Conservation (phyloP, 2,797 vertebrate species). For the Lagorchestes hirsutus region DNA sequence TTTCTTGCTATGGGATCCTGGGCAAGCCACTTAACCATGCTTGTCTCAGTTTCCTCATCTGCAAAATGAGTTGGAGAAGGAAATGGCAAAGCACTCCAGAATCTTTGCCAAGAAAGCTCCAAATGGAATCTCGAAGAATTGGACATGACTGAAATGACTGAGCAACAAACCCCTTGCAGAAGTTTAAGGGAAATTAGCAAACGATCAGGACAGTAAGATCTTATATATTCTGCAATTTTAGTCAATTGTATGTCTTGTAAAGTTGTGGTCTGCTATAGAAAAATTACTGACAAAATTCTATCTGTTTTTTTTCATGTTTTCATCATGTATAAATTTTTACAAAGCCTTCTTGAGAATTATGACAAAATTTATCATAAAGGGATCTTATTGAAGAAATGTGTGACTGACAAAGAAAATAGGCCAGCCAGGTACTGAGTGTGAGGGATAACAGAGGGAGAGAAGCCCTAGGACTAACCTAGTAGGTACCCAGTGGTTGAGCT, state of each 20-base stretch:
- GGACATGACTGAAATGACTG: not conserved
- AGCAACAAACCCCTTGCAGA: not conserved
- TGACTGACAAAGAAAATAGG: not conserved
- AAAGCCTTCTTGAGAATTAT: not conserved
- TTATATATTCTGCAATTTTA: not conserved
- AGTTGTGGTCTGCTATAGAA: not conserved
- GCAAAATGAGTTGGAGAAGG: not conserved
- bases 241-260: not conserved
- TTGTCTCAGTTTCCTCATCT: slow-evolving; percentile 3
- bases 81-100: too few species aligned
- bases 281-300: not conserved
- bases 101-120: not conserved
- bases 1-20: not conserved
- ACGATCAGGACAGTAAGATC: not conserved
- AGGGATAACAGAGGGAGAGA: not conserved
- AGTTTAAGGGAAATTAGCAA: not conserved
- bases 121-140: not conserved
- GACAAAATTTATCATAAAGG: not conserved
- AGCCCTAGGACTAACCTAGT: not conserved
- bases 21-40: not conserved
- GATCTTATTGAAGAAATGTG: not conserved
- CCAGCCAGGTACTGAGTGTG: not conserved
- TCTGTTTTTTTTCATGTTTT: not conserved
- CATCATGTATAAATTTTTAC: not conserved
- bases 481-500: not conserved